Conservation (phyloP, 1,140 invertebrate species). For the Atta texana region DNA sequence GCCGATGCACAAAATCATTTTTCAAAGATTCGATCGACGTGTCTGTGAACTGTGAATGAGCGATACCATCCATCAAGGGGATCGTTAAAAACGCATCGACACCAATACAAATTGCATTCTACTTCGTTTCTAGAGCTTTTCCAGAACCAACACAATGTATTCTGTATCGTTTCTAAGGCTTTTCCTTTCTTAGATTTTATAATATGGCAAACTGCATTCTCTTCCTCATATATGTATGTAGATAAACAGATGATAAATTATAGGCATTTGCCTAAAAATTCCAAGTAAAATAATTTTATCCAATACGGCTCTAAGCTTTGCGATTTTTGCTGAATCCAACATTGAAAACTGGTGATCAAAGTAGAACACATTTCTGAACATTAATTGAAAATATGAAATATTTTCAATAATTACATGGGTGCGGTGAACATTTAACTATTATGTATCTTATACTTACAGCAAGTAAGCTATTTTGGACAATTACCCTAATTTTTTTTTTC, state of each 20-base stretch:
- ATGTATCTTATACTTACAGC: no score
- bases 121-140: constrained; percentile 53
- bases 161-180: constrained; percentile 33
- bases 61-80: constrained; percentile 84
- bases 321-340: no score
- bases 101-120: constrained; percentile 79
- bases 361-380: no score
- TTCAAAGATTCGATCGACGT: constrained; percentile 82
- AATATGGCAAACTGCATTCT: background rate
- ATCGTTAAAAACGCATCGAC: constrained; percentile 86
- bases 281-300: no score
- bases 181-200: constrained; percentile 16
- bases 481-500: background rate
- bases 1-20: constrained; percentile 81
- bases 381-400: no score
- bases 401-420: no score
- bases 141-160: constrained; percentile 77
- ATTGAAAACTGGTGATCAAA: no score
- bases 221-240: background rate
- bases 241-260: no score
- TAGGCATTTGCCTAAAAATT: no score
- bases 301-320: no score
- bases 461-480: background rate
- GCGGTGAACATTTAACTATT: no score
- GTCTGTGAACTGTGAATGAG: constrained; percentile 75